Evolutionary conservation across 2,113 vertebrate species (phyloP), one percentile per base, ranked within the genome.

Genomic region (Capreolus pygargus): DNA sequence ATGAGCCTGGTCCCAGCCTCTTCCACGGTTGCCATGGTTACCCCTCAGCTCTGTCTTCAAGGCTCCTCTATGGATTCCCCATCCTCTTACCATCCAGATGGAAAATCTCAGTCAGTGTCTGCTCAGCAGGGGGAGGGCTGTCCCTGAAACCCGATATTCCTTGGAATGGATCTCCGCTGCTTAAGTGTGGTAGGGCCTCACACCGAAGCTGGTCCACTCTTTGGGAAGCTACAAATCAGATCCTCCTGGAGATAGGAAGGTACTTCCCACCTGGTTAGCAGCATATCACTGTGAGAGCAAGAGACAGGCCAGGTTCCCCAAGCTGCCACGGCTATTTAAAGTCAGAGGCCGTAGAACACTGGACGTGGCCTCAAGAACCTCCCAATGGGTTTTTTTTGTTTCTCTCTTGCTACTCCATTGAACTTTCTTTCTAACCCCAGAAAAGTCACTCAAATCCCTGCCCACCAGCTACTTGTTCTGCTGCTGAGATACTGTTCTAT

Each of bases 181-280:
- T 76, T 25, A 4, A 14, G 36, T 27, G 9, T 17, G 19, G 57
- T 28, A 15, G 17, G 14, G 23, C 79, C 39, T 58, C 36, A 2
- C 17, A 54, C 19, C 52, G 64, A 21, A 96, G 28, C 45, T 39
- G 33, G 95, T 16, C 70, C 57, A 43, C 74, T 76, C 33, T 96
- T 67, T 57, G 93, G 95, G 84, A 98, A 98, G 96, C 85, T 91
- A 70, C 79, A 97, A 93, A 96, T 94, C 79, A 27, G 50, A 89
- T 25, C 61, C 55, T 14, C 9, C 79, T 50, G 33, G 50, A 90
- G 57, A 94, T 58, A 86, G 64, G 82, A 97, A 43, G 84, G 43
- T 47, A 93, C 54, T 93, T 95, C 64, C 82, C 52, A 58, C n/a
- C 58, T 89, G 30, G 82, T 23, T 55, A 81, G 21, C 21, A 95